Conservation (phyloP, 2,113 vertebrate species). For the Tachycineta bicolor region DNA sequence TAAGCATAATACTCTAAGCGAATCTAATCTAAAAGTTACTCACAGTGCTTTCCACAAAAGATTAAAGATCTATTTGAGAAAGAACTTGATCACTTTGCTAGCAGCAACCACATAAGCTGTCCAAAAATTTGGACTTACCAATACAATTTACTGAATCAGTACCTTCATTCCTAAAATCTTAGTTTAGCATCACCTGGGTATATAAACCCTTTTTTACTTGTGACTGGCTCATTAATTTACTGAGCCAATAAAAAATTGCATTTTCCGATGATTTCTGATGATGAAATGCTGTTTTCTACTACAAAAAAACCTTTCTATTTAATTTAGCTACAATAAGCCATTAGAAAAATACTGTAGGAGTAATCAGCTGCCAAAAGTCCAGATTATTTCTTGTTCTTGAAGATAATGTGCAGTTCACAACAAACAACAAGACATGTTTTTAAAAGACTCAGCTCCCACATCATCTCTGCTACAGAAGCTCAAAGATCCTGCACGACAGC, state of each 20-base stretch:
- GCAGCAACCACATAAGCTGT: background rate
- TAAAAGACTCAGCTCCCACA: background rate
- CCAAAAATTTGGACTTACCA: background rate
- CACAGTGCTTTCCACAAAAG: background rate
- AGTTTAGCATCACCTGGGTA: background rate
- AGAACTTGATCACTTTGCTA: background rate
- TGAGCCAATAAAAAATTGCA: background rate
- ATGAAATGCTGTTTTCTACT: background rate
- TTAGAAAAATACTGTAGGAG: background rate
- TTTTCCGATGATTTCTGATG: background rate
- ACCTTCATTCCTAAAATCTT: background rate
- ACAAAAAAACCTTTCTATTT: background rate
- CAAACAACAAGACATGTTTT: background rate
- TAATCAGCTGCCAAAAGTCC: background rate
- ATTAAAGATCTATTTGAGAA: background rate
- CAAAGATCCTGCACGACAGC: background rate
- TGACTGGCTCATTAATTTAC: background rate
- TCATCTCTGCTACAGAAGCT: background rate
- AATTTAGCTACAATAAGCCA: background rate
- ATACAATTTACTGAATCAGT: background rate
- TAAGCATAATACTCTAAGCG: background rate
- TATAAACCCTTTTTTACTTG: background rate
- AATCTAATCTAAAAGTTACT: background rate
- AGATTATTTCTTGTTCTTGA: background rate
- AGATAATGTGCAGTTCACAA: background rate